Conservation (phyloP, 2,888 invertebrate species). For the Rosalia funebris region DNA sequence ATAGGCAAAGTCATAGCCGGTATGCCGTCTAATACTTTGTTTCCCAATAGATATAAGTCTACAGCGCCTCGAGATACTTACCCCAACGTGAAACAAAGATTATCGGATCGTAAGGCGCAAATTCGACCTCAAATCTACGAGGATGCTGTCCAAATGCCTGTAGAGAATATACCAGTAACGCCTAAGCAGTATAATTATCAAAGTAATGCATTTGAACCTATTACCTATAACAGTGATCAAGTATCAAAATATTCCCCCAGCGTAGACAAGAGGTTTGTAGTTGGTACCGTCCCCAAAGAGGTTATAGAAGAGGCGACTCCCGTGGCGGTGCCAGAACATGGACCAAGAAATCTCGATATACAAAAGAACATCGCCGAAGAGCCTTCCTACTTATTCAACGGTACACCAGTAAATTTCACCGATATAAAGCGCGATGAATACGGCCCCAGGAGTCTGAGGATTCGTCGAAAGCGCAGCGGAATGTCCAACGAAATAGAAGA, state of each 20-base stretch:
- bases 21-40: conserved; percentile 52
- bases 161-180: conserved; percentile 50
- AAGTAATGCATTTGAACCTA: conserved; percentile 1
- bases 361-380: conserved; percentile 16
- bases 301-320: conserved; percentile 65
- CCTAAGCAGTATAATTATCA: neutral
- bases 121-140: conserved; percentile 36
- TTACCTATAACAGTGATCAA: neutral
- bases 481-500: conserved; percentile 30
- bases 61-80: conserved; percentile 50
- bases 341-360: conserved; percentile 65
- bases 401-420: neutral
- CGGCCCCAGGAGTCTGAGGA: conserved; percentile 21
- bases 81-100: conserved; percentile 46
- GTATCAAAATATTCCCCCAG: neutral
- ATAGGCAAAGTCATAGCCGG: conserved; percentile 80
- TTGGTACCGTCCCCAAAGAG: conserved; percentile 74
- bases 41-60: conserved; percentile 43
- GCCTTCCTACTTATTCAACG: conserved; percentile 9
- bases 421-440: neutral
- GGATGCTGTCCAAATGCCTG: conserved; percentile 47
- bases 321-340: conserved; percentile 73
- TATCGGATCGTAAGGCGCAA: conserved; percentile 49
- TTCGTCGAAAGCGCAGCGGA: conserved; percentile 27
- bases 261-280: conserved; percentile 68